A percentile compares a stretch with the other conserved stretches of the same genome.
Evolutionary conservation across 2,888 invertebrate species (phyloP).

Genomic region (Odontocolon sp.): DNA sequence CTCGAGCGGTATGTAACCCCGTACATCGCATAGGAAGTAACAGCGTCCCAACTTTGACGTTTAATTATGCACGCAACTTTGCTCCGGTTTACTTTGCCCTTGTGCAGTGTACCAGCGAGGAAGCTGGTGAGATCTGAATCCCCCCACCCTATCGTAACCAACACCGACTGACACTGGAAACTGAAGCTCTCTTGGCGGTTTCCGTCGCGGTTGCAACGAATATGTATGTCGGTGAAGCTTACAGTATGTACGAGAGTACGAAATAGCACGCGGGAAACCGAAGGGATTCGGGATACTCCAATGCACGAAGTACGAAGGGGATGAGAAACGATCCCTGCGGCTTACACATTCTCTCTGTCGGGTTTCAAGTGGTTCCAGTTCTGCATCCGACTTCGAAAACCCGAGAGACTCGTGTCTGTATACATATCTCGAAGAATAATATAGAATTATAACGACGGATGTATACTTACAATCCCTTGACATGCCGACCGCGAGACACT

Average conservation of each 20-base stretch:
- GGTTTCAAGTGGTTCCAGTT: too few relatives aligned
- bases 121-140: constrained; percentile 20
- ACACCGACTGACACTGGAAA: constrained; percentile 54
- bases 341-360: too few relatives aligned
- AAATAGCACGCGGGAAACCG: neutral
- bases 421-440: too few relatives aligned
- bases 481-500: constrained; percentile 98
- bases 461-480: constrained; percentile 96
- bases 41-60: constrained; percentile 70
- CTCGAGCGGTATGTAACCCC: constrained; percentile 8
- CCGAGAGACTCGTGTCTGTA: too few relatives aligned
- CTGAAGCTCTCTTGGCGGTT: constrained; percentile 46
- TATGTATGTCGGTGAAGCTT: constrained; percentile 2
- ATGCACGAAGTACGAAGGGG: neutral
- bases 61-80: constrained; percentile 76
- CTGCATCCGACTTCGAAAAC: too few relatives aligned
- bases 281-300: constrained; percentile 6
- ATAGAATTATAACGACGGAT: neutral
- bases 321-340: neutral
- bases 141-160: constrained; percentile 35
- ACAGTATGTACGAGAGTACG: neutral
- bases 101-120: constrained; percentile 39
- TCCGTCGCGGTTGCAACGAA: constrained; percentile 43
- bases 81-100: constrained; percentile 70
- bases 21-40: neutral